phyloP scores from a whole-genome alignment of 2,113 vertebrate species.

The Ardeotis arabs region DNA sequence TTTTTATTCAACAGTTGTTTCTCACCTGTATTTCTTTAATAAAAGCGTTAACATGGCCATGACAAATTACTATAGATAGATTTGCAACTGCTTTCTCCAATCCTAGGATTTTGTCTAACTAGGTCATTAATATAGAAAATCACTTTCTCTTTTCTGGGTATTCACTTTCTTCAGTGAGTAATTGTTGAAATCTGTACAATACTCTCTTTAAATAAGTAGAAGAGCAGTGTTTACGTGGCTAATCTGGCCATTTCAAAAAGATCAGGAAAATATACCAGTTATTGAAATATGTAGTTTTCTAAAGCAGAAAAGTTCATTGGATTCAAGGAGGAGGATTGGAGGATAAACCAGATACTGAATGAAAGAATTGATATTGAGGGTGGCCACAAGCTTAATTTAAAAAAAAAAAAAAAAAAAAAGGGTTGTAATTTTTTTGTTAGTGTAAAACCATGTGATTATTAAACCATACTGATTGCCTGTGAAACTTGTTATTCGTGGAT shows the following conservation, averaged over 20 bases:
- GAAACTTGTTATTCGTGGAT: not conserved
- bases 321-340: not conserved
- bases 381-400: not conserved
- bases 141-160: not conserved
- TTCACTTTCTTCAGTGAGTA: not conserved
- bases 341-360: not conserved
- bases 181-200: not conserved
- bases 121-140: not conserved
- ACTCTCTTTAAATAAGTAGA: not conserved
- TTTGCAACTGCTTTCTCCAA: not conserved
- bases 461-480: not conserved
- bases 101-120: not conserved
- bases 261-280: not conserved
- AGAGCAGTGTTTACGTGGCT: not conserved
- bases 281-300: accelerated
- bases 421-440: not conserved
- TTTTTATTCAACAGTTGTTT: not conserved
- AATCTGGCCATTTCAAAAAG: not conserved
- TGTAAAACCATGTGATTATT: not conserved
- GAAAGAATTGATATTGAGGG: not conserved
- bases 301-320: not conserved
- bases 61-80: not conserved
- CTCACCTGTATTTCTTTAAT: not conserved
- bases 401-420: not conserved
- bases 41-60: no score